These are phyloP conservation scores for Branchinecta lindahli DNA, from an alignment of 1,140 invertebrate species.

Conservation along the genomic window DNA sequence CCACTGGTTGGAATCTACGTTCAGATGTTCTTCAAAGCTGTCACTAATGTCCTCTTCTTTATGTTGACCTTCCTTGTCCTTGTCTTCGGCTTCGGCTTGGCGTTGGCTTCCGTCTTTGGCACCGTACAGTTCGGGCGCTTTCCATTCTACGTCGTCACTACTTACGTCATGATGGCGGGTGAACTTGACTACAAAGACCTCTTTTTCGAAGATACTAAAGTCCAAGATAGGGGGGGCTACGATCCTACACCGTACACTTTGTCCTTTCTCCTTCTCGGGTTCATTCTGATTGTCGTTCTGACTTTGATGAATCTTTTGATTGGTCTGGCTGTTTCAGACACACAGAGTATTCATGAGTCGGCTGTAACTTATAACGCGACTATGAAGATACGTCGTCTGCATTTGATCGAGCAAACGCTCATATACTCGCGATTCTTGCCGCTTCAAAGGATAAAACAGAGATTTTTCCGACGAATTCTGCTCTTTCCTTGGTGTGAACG, in stretches of 20 bases:
- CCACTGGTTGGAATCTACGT: constrained; percentile 71
- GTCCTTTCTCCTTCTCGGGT: constrained; percentile 55
- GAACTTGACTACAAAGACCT: constrained; percentile 70
- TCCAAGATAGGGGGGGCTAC: constrained; percentile 12
- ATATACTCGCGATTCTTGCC: neutral
- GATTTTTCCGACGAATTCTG: neutral
- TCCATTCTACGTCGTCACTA: constrained; percentile 43
- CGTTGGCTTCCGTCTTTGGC: constrained; percentile 23
- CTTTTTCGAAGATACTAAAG: constrained; percentile 38
- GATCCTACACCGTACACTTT: constrained; percentile 35
- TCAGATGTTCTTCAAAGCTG: constrained; percentile 68
- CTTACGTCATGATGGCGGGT: constrained; percentile 74
- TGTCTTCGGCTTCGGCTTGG: constrained; percentile 65
- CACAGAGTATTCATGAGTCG: constrained; percentile 54
- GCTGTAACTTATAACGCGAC: constrained; percentile 33
- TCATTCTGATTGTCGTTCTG: constrained; percentile 64
- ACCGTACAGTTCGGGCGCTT: neutral
- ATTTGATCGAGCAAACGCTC: neutral
- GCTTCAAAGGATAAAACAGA: neutral
- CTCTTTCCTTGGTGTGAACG: neutral
- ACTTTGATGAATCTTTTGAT: constrained; percentile 68
- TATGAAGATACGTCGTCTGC: neutral
- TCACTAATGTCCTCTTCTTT: constrained; percentile 66
- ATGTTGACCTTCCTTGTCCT: constrained; percentile 65
- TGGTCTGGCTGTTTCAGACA: constrained; percentile 65